phyloP scores from a whole-genome alignment of 2,888 invertebrate species.

The Dicranocentrus wangi region DNA sequence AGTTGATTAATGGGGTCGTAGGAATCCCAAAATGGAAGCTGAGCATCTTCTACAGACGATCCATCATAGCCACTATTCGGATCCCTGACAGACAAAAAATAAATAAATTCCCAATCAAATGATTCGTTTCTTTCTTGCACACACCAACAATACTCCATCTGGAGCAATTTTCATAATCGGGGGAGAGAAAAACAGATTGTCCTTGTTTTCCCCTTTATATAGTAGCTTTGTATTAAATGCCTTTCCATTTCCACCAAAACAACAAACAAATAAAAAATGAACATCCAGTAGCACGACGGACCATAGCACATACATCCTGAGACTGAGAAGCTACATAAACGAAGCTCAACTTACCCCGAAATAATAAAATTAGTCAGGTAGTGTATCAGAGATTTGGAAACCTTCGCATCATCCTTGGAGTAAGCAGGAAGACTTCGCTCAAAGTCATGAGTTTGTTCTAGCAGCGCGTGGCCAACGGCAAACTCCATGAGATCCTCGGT shows the following conservation, averaged over 20 bases:
- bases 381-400: conserved; percentile 70
- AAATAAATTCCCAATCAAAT: conserved; percentile 11
- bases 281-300: too few species aligned
- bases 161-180: too few species aligned
- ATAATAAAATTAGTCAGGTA: conserved; percentile 73
- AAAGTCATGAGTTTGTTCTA: conserved; percentile 62
- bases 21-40: conserved; percentile 84
- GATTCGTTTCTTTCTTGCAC: too few species aligned
- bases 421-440: conserved; percentile 71
- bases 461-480: conserved; percentile 72
- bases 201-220: too few species aligned
- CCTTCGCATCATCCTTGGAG: conserved; percentile 70
- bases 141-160: too few species aligned
- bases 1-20: conserved; percentile 93
- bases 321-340: background rate
- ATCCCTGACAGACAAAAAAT: conserved; percentile 81
- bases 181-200: too few species aligned
- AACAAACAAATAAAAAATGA: too few species aligned
- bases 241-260: too few species aligned
- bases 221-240: too few species aligned
- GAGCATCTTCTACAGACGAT: conserved; percentile 72
- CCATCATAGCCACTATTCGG: conserved; percentile 78
- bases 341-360: conserved; percentile 69
- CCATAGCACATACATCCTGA: too few species aligned
- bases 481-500: conserved; percentile 72